A percentile compares a stretch with the other conserved stretches of the same genome.
Conservation (phyloP, 1,140 invertebrate genomes). For the Lordiphosa stackelbergi region DNA sequence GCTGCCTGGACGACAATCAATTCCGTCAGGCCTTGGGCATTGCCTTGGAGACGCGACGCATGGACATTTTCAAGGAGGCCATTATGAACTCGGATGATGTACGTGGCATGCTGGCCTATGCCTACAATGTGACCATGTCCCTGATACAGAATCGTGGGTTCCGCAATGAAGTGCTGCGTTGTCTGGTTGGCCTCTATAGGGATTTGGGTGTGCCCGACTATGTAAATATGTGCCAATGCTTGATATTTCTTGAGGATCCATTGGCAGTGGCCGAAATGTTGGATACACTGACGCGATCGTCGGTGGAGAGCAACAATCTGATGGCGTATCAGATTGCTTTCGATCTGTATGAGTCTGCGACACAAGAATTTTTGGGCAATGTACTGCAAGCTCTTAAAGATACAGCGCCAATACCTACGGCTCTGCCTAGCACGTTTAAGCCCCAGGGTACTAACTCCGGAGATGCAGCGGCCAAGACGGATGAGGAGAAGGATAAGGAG, state of each 20-base stretch:
- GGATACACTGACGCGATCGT: slow-evolving; percentile 89
- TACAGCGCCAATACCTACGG: slow-evolving; percentile 90
- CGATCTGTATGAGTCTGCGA: slow-evolving; percentile 99
- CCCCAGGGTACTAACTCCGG: slow-evolving; percentile 78
- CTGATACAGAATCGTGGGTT: slow-evolving; percentile 95
- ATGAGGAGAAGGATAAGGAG: slow-evolving; percentile 77
- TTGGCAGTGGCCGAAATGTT: slow-evolving; percentile 93
- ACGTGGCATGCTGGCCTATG: slow-evolving; percentile 93
- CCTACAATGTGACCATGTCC: slow-evolving; percentile 96
- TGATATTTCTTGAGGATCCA: slow-evolving; percentile 97
- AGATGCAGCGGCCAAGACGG: slow-evolving; percentile 77
- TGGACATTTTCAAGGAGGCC: slow-evolving; percentile 95
- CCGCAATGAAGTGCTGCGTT: slow-evolving; percentile 91
- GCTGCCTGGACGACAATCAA: slow-evolving; percentile 95
- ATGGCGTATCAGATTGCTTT: slow-evolving; percentile 99
- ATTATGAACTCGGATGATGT: slow-evolving; percentile 95
- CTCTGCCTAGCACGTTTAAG: slow-evolving; percentile 85
- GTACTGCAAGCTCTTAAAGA: slow-evolving; percentile 90
- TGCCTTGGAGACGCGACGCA: slow-evolving; percentile 94
- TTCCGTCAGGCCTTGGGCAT: slow-evolving; percentile 96
- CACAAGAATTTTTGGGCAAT: slow-evolving; percentile 95
- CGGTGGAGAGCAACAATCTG: slow-evolving; percentile 84
- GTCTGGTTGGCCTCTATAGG: slow-evolving; percentile 93
- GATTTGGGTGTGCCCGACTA: slow-evolving; percentile 93
- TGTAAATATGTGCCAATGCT: slow-evolving; percentile 96